phyloP scores from a whole-genome alignment of 2,888 invertebrate genomes.

The Cotesia congregata region DNA sequence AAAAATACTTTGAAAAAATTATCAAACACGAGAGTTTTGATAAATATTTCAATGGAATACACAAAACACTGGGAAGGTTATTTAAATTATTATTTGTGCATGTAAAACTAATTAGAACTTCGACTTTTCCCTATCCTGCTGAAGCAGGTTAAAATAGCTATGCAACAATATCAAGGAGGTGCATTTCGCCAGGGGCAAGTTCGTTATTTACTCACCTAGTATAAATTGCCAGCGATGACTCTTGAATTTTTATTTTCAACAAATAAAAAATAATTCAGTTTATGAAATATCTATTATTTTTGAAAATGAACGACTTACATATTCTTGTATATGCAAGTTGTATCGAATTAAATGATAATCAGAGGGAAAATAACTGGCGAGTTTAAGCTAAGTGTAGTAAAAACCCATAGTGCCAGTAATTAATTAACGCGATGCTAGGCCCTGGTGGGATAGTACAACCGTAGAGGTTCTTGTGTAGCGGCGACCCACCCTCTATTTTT shows the following conservation, averaged over 20 bases:
- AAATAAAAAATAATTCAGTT: background rate
- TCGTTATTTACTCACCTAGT: conserved; percentile 69
- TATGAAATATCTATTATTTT: conserved; percentile 7
- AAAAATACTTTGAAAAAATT: background rate
- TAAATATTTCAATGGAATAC: conserved; percentile 1
- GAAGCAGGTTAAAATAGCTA: conserved; percentile 69
- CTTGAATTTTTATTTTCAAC: conserved; percentile 55
- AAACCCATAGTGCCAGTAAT: conserved; percentile 61
- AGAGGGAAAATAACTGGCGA: conserved; percentile 56
- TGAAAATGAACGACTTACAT: background rate
- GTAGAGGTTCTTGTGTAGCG: conserved; percentile 71
- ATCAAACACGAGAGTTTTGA: background rate
- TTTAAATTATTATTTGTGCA: conserved; percentile 17
- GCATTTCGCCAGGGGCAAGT: conserved; percentile 70
- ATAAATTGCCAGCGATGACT: conserved; percentile 59
- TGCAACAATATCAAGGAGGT: conserved; percentile 71
- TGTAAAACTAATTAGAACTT: conserved; percentile 40
- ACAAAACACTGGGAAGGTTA: conserved; percentile 18
- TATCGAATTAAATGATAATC: conserved; percentile 13
- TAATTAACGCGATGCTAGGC: conserved; percentile 64
- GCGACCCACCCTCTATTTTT: conserved; percentile 70
- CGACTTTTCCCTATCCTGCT: conserved; percentile 64
- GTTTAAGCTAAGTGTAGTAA: conserved; percentile 60
- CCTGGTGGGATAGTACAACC: conserved; percentile 70
- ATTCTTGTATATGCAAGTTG: conserved; percentile 2